Evolutionary conservation across 2,888 invertebrate species (phyloP).

Genomic region (Chrysolina americana): DNA sequence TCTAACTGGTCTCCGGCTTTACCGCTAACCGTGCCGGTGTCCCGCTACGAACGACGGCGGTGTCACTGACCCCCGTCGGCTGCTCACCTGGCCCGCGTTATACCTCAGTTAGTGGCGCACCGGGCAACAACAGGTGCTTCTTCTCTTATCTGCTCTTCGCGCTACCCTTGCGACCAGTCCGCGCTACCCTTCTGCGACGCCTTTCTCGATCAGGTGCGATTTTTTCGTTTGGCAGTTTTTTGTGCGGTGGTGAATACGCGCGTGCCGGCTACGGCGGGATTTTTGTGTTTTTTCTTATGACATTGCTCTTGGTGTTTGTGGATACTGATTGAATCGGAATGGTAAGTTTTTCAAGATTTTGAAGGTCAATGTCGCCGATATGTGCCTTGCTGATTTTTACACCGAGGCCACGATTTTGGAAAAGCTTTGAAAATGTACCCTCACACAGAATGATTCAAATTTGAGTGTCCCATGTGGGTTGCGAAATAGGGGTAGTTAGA

Average conservation of each 20-base stretch:
- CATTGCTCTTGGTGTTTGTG: neutral
- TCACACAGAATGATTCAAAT: no score
- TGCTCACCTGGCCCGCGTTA: constrained; percentile 67
- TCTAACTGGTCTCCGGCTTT: constrained; percentile 68
- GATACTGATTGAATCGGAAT: neutral
- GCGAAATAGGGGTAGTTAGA: no score
- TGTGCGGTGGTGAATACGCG: neutral
- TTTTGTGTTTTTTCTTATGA: constrained; percentile 1
- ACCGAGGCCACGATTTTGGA: no score
- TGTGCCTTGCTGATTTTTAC: no score
- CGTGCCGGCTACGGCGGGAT: neutral
- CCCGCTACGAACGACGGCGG: constrained; percentile 57
- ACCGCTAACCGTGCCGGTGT: constrained; percentile 63
- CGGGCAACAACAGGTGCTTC: constrained; percentile 69
- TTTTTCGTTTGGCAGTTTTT: neutral
- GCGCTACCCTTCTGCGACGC: neutral
- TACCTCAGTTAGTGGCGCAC: constrained; percentile 67
- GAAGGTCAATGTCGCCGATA: neutral
- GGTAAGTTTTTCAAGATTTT: neutral
- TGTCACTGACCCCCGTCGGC: constrained; percentile 69
- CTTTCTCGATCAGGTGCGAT: neutral
- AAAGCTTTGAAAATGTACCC: no score
- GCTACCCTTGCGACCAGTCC: neutral
- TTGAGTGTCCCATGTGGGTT: no score
- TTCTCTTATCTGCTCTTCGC: constrained; percentile 21